Conservation (phyloP, 1,140 invertebrate species). For the Drosophila nasuta region DNA sequence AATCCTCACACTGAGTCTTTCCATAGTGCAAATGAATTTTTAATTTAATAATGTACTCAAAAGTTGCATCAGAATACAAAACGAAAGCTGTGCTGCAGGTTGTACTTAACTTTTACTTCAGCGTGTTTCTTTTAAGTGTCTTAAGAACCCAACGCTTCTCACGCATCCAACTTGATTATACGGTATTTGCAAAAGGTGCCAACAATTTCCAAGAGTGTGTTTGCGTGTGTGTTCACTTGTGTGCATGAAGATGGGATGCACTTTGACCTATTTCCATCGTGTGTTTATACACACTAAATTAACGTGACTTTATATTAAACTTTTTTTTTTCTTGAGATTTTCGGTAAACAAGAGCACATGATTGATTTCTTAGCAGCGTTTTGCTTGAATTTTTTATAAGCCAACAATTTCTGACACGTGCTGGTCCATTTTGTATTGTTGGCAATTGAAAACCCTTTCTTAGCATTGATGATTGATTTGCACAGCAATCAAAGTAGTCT, state of each 20-base stretch:
- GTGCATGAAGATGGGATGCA: not conserved
- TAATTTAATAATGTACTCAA: no score
- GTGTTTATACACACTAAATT: slow-evolving; percentile 25
- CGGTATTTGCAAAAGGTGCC: slow-evolving; percentile 3
- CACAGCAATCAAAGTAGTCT: not conserved
- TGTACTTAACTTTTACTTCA: not conserved
- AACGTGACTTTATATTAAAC: slow-evolving; percentile 3
- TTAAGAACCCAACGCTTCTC: not conserved
- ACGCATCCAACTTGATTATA: slow-evolving; percentile 3
- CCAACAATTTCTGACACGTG: not conserved
- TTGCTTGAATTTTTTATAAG: slow-evolving; percentile 16
- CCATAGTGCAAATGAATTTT: no score
- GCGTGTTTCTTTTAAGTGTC: not conserved
- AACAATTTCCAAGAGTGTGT: not conserved
- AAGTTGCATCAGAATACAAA: not conserved
- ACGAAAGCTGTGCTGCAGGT: not conserved
- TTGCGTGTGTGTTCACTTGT: not conserved
- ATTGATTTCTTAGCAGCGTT: slow-evolving; percentile 12
- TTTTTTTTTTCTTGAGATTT: slow-evolving; percentile 14
- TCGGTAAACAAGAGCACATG: slow-evolving; percentile 17
- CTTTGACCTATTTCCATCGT: slow-evolving; percentile 19
- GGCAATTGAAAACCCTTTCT: slow-evolving; percentile 3
- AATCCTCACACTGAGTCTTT: no score
- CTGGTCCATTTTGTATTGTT: not conserved
- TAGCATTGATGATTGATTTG: slow-evolving; percentile 25